Conservation (phyloP, 2,113 vertebrate genomes). For the Gavia stellata region DNA sequence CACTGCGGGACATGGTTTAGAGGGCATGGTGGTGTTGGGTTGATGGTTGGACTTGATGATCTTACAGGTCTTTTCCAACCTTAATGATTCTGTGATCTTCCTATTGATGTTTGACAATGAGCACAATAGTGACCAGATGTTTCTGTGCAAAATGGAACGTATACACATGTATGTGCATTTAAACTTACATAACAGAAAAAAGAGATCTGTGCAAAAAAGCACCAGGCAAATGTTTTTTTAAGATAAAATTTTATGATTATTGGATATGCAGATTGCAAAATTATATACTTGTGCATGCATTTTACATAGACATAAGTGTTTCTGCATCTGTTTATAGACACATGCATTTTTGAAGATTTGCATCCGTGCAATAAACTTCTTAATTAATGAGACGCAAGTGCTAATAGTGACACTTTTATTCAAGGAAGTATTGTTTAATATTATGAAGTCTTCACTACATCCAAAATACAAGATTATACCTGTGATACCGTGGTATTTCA, state of each 20-base stretch:
- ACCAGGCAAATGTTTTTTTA: neutral
- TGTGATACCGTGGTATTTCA: neutral
- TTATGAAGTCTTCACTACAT: neutral
- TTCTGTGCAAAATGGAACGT: neutral
- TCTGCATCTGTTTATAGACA: neutral
- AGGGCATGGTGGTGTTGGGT: too few relatives aligned
- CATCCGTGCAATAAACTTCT: accelerated
- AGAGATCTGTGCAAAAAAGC: neutral
- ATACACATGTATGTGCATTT: neutral
- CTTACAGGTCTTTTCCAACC: too few relatives aligned
- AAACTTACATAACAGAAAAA: neutral
- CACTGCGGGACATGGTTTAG: too few relatives aligned
- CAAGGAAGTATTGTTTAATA: neutral
- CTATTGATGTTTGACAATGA: neutral
- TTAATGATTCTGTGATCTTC: too few relatives aligned
- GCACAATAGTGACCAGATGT: neutral
- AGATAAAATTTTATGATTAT: neutral
- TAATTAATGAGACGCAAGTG: neutral
- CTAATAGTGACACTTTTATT: neutral
- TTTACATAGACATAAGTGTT: neutral
- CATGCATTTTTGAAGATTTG: neutral
- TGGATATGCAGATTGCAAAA: neutral
- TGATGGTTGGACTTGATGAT: too few relatives aligned
- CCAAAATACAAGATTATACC: neutral
- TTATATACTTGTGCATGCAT: neutral